Evolutionary conservation across 2,797 vertebrate genomes (phyloP), one percentile per base, ranked within the genome.

Genomic region (Gymnoscopelus microlampas): DNA sequence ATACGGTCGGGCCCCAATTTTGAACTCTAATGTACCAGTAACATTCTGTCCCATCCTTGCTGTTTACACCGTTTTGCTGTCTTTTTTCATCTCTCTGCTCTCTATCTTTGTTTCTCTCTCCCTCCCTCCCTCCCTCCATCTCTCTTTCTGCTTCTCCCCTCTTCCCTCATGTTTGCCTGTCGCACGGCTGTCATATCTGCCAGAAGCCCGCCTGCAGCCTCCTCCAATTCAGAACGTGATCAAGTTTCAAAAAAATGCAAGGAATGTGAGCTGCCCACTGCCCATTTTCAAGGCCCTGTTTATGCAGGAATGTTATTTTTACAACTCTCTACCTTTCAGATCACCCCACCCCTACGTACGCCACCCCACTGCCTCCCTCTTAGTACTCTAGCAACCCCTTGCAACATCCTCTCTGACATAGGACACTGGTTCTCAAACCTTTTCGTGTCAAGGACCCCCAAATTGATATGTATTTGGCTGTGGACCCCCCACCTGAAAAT

Each of bases 251-350:
- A 88, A 82, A 87, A 78, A 90, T 89, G 64, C 60, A 14, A 85
- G 81, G 91, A 93, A 93, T 90, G 89, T 71, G 5, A 75, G 70
- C 88, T 78, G 72, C 87, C 74, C 80, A 74, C 79, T 79, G 71
- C 80, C 83, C 80, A 68, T 83, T 90, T 89, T 91, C 81, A 82
- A 85, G 83, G 75, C 79, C 81, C 77, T 89, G 80, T 92, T 93
- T 91, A 90, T 92, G 85, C 87, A 89, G 88, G 89, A 91, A 90
- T 88, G 90, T 89, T 91, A 87, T 92, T 92, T 91, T 91, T 91
- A 82, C 75, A 79, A 83, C 72, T 79, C 62, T 73, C 73, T 85
- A 79, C 78, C 77, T 82, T 80, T 64, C 23, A 75, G 69, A 55
- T 53, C 60, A 66, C 66, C 35, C 63, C 47, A 39, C 19, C 9